phyloP scores from a whole-genome alignment of 1,140 invertebrate species.

The Matsumurasca onukii region DNA sequence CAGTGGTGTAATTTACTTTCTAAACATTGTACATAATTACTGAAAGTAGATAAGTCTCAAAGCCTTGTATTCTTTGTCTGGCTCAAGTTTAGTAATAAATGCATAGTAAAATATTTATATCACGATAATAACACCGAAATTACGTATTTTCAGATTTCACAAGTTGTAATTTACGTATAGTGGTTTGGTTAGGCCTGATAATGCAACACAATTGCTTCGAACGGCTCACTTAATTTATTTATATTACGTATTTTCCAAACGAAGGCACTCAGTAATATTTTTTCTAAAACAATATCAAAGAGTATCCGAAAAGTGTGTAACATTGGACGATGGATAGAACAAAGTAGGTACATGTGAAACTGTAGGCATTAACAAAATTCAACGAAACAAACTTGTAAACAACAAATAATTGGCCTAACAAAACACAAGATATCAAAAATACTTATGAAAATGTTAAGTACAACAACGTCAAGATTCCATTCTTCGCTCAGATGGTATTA shows the following conservation, averaged over 20 bases:
- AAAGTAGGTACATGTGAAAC: too few relatives aligned
- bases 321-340: too few relatives aligned
- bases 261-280: slow-evolving; percentile 20
- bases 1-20: too few relatives aligned
- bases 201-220: not conserved
- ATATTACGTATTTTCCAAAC: slow-evolving; percentile 20
- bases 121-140: not conserved
- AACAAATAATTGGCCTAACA: slow-evolving; percentile 21
- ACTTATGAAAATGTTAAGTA: not conserved
- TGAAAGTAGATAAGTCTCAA: too few relatives aligned
- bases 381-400: not conserved
- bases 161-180: slow-evolving; percentile 11
- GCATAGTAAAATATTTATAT: slow-evolving; percentile 21
- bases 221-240: slow-evolving; percentile 8
- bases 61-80: too few relatives aligned
- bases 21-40: too few relatives aligned
- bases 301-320: too few relatives aligned
- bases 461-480: too few relatives aligned
- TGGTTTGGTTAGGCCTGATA: slow-evolving; percentile 18
- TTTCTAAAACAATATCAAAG: too few relatives aligned
- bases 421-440: not conserved
- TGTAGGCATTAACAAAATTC: too few relatives aligned
- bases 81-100: too few relatives aligned
- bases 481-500: too few relatives aligned
- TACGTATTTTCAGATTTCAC: slow-evolving; percentile 17